Conservation (phyloP, 2,888 invertebrate genomes). For the Acrobasis suavella region DNA sequence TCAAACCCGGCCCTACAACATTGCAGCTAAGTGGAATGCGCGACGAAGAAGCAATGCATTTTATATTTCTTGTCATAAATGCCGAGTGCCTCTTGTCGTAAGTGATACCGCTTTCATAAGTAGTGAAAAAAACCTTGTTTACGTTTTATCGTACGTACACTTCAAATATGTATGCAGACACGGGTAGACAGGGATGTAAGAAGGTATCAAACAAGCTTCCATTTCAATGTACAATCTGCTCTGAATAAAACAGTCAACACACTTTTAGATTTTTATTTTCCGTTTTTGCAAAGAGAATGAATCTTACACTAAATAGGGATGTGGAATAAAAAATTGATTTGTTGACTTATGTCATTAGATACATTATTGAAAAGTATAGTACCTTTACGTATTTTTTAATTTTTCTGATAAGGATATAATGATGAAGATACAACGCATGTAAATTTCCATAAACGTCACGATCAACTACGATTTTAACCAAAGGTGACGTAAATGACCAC, state of each 20-base stretch:
- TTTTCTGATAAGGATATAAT: too few species aligned
- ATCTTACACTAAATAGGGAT: too few species aligned
- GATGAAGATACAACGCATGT: too few species aligned
- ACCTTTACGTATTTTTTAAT: too few species aligned
- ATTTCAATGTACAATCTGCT: neutral
- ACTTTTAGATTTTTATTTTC: neutral
- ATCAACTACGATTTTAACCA: too few species aligned
- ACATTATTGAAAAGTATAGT: too few species aligned
- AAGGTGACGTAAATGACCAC: too few species aligned
- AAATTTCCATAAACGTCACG: too few species aligned
- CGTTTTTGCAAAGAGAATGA: neutral
- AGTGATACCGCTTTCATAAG: slow-evolving; percentile 8
- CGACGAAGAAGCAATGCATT: slow-evolving; percentile 16
- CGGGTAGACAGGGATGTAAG: neutral
- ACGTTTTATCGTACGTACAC: neutral
- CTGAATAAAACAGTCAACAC: neutral
- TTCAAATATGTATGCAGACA: slow-evolving; percentile 10
- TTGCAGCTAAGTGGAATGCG: slow-evolving; percentile 15
- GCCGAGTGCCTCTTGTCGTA: slow-evolving; percentile 1
- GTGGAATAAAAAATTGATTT: too few species aligned
- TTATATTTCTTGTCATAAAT: slow-evolving; percentile 10
- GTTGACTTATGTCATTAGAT: too few species aligned
- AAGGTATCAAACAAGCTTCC: neutral
- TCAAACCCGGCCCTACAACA: slow-evolving; percentile 6
- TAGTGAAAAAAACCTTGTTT: slow-evolving; percentile 10